Percentiles rank a stretch among this genome's conserved stretches.
Evolutionary conservation across 1,140 invertebrate genomes (phyloP).

Genomic region (Wasmannia auropunctata): DNA sequence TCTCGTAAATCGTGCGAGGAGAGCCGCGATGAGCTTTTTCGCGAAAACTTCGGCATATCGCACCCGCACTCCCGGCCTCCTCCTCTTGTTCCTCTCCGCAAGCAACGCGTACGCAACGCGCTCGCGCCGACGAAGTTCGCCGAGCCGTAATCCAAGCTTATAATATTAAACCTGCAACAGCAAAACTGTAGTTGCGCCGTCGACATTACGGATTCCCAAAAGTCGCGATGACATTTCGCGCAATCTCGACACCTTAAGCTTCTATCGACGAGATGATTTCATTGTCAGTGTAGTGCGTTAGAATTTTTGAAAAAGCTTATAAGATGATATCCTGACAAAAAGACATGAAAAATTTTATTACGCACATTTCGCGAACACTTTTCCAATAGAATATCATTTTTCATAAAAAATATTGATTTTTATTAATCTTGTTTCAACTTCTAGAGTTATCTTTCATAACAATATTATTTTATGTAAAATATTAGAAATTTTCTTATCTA

Average conservation of each 20-base stretch:
- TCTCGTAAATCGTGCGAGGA: constrained; percentile 19
- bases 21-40: constrained; percentile 19
- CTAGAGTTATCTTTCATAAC: not conserved
- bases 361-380: too few species aligned
- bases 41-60: constrained; percentile 28
- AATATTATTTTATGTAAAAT: constrained; percentile 6
- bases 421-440: not conserved
- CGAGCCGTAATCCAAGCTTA: constrained; percentile 37
- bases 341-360: not conserved
- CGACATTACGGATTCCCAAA: constrained; percentile 18
- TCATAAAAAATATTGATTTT: not conserved
- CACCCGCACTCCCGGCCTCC: not conserved
- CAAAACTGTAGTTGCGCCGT: not conserved
- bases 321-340: not conserved
- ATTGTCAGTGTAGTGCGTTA: not conserved
- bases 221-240: constrained; percentile 24
- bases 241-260: constrained; percentile 3
- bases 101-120: not conserved
- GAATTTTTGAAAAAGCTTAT: not conserved
- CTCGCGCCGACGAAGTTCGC: not conserved
- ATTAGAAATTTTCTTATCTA: not conserved
- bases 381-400: constrained; percentile 19
- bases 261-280: not conserved
- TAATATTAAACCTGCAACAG: constrained; percentile 36
- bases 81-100: too few species aligned